Evolutionary conservation across 2,888 invertebrate genomes (phyloP), one percentile per base, ranked within the genome.

Genomic region (Cecidostiba fungosa): DNA sequence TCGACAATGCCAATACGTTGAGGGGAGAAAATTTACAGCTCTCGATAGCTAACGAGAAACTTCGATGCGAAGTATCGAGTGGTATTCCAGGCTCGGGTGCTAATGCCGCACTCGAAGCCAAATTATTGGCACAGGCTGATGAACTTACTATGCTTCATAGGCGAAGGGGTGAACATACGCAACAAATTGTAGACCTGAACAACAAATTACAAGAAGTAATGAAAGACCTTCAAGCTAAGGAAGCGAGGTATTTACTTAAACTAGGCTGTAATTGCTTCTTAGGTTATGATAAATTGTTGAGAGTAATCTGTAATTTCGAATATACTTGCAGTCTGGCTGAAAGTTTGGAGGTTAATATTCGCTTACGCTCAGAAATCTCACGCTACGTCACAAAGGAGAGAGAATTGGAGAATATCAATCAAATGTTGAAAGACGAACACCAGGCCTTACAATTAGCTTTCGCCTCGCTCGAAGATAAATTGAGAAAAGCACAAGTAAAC

Each of bases 401-500:
- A 85, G 97, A 97, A 92, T 93, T 98, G 78, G 96, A 98, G 94
- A 96, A 96, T 88, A 94, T 98, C 16, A 98, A 98, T 94, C 97
- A 98, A 94, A 96, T 98, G 89, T 93, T 99, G 84, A 95, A 97
- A 91, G 99, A 99, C 94, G 99, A 99, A 94, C 97, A 99, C 92
- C 98, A 98, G 93, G 98, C 99, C 0, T 94, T 99, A 86, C 98
- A 99, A 92, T 95, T 99, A 88, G 98, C 98, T 2, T 98, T 97
- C 94, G 96, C 96, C 84, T 95, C 98, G 12, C 94, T 99, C 73
- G 99, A 99, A 94, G 98, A 98, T 29, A 98, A 98, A 94, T 94
- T 98, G 89, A 95, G 97, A 88, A 97, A 96, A 94, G 95, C 96
- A 73, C 97, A 97, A 95, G 97, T 97, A 93, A 90, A 84, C 70